These are phyloP conservation scores for Dermochelys coriacea DNA, from an alignment of 2,797 vertebrate species.

Conservation along the genomic window DNA sequence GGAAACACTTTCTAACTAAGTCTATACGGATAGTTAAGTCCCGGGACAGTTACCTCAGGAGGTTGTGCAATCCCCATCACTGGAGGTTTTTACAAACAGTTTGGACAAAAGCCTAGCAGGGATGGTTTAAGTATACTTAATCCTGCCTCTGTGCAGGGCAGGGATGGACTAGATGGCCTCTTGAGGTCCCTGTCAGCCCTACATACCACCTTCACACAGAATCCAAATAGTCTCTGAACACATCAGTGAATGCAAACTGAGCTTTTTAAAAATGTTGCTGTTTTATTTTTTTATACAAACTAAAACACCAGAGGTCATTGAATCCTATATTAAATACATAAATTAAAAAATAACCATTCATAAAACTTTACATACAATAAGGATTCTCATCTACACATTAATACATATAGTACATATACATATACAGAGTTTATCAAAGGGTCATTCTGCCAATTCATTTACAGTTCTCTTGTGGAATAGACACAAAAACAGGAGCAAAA, in stretches of 20 bases:
- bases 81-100: not conserved
- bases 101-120: not conserved
- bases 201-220: not conserved
- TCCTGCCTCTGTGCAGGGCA: not conserved
- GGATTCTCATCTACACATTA: conserved; percentile 81
- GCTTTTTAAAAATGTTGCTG: conserved; percentile 73
- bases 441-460: conserved; percentile 68
- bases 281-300: conserved; percentile 86
- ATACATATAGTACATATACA: conserved; percentile 82
- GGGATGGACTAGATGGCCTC: not conserved
- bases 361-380: conserved; percentile 86
- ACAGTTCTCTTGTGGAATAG: conserved; percentile 66
- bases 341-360: conserved; percentile 87
- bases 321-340: conserved; percentile 87
- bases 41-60: not conserved
- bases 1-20: not conserved
- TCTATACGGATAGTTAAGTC: not conserved
- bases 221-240: not conserved
- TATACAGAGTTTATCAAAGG: conserved; percentile 76
- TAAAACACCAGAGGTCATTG: conserved; percentile 84
- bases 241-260: conserved; percentile 20
- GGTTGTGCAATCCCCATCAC: not conserved
- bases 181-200: not conserved
- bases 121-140: not conserved
- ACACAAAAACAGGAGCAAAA: conserved; percentile 71